Evolutionary conservation across 2,797 vertebrate species (phyloP).

Genomic region (Sus cebifrons): DNA sequence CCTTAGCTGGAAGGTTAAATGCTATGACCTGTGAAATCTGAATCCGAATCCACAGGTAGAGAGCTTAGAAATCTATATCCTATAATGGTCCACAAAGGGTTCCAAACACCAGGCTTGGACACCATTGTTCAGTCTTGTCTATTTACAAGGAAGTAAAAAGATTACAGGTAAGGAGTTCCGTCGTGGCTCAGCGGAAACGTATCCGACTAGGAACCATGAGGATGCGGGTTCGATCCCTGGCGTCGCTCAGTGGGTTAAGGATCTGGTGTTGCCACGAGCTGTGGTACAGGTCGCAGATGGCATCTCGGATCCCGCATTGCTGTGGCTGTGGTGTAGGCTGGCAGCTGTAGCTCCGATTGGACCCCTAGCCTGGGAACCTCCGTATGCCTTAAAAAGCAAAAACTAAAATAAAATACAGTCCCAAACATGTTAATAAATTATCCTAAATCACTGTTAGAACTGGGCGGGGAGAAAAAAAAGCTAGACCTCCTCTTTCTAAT

Average conservation of each 20-base stretch:
- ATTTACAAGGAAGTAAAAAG: conserved; percentile 7
- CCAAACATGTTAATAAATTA: not conserved
- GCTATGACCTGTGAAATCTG: not conserved
- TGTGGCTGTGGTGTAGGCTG: too few species aligned
- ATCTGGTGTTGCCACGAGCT: too few species aligned
- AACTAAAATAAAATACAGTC: too few species aligned
- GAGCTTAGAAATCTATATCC: conserved; percentile 38
- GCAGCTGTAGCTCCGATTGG: too few species aligned
- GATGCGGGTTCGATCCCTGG: too few species aligned
- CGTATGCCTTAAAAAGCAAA: too few species aligned
- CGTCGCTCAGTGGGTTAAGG: too few species aligned
- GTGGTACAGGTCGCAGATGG: too few species aligned
- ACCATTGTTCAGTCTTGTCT: not conserved
- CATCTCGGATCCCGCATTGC: too few species aligned
- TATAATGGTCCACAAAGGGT: not conserved
- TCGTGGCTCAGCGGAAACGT: too few species aligned
- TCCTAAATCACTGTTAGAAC: not conserved
- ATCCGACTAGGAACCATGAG: too few species aligned
- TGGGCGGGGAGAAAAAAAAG: not conserved
- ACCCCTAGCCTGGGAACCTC: too few species aligned
- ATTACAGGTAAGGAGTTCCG: not conserved
- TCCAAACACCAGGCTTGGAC: not conserved
- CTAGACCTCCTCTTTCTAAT: not conserved
- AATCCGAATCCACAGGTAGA: not conserved
- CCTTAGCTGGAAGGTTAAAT: conserved; percentile 13